Evolutionary conservation across 2,113 vertebrate genomes (phyloP).

Genomic region (Microcebus ravelobensis): DNA sequence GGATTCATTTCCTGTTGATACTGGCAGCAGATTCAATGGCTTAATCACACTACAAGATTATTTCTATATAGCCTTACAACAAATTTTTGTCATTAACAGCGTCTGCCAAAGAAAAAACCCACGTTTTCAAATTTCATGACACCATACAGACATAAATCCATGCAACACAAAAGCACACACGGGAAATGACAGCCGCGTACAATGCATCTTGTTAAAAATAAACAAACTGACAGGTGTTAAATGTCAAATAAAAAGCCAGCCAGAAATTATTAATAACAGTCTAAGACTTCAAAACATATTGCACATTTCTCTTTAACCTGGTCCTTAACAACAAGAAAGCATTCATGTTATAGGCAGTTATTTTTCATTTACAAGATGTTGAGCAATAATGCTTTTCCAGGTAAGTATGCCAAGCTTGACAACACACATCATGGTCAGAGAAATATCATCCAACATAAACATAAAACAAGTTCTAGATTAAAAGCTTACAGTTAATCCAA

Average conservation of each 20-base stretch:
- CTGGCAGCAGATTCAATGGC: background rate
- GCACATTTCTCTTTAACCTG: background rate
- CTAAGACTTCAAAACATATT: constrained; percentile 11
- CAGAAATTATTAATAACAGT: constrained; percentile 7
- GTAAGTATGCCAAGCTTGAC: background rate
- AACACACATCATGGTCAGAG: background rate
- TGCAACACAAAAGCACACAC: constrained; percentile 60
- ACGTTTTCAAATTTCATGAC: constrained; percentile 30
- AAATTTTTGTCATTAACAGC: background rate
- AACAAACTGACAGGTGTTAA: constrained; percentile 47
- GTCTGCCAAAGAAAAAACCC: background rate
- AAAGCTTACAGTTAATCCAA: background rate
- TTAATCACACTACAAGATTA: constrained; percentile 31
- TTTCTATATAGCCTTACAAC: background rate
- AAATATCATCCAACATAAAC: background rate
- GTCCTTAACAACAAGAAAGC: background rate
- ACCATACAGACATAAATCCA: constrained; percentile 46
- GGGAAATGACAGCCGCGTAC: constrained; percentile 31
- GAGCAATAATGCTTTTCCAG: constrained; percentile 38
- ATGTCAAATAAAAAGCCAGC: constrained; percentile 54
- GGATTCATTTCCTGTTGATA: constrained; percentile 7
- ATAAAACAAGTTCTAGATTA: constrained; percentile 22
- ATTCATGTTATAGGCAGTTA: background rate
- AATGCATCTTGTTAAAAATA: constrained; percentile 49
- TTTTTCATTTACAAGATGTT: constrained; percentile 34